Evolutionary conservation across 2,888 invertebrate species (phyloP).

Genomic region (Tridacna crocea): DNA sequence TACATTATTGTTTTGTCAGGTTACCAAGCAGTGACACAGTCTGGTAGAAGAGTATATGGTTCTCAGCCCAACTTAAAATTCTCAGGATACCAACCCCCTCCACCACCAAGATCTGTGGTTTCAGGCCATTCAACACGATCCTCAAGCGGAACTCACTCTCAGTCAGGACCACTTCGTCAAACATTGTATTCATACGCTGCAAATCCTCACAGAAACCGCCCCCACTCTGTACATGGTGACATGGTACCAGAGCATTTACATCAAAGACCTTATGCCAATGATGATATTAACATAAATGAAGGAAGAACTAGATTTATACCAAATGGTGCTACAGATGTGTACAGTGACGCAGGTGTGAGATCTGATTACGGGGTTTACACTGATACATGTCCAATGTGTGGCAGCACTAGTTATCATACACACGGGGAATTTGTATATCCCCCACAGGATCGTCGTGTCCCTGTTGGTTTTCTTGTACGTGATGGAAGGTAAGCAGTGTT

Average conservation of each 20-base stretch:
- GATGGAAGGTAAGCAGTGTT: conserved; percentile 54
- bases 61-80: conserved; percentile 61
- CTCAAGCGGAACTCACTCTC: conserved; percentile 27
- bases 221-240: conserved; percentile 30
- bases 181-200: conserved; percentile 63
- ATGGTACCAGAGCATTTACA: conserved; percentile 19
- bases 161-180: conserved; percentile 54
- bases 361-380: conserved; percentile 58
- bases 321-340: conserved; percentile 49
- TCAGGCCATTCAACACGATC: conserved; percentile 50
- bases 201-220: conserved; percentile 47
- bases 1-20: neutral
- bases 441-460: conserved; percentile 47
- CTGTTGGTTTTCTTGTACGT: conserved; percentile 54
- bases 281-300: conserved; percentile 65
- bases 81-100: conserved; percentile 61
- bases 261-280: conserved; percentile 63
- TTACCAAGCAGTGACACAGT: conserved; percentile 21
- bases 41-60: conserved; percentile 57
- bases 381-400: conserved; percentile 72
- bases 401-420: conserved; percentile 68
- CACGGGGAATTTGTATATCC: conserved; percentile 70
- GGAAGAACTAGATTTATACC: conserved; percentile 56
- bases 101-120: conserved; percentile 36
- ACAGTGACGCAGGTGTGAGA: conserved; percentile 43